Evolutionary conservation across 2,888 invertebrate species (phyloP).

Genomic region (Andrena flavipes): DNA sequence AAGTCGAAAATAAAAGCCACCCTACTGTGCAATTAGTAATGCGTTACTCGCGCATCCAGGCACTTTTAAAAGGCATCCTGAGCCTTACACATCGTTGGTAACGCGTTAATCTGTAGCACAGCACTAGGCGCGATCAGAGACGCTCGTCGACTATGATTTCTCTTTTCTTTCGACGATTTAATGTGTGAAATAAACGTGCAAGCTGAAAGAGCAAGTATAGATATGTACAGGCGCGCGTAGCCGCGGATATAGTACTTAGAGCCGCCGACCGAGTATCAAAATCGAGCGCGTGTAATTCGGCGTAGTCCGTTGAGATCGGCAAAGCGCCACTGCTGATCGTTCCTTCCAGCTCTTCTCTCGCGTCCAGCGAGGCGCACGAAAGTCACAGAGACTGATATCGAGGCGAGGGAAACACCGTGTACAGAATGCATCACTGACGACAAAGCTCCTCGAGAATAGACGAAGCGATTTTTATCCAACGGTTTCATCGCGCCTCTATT

Average conservation of each 20-base stretch:
- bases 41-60: no score
- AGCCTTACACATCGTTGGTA: neutral
- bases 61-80: no score
- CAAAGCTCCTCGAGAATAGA: neutral
- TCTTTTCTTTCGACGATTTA: constrained; percentile 67
- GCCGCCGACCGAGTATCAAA: neutral
- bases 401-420: neutral
- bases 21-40: neutral
- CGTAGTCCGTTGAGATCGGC: no score
- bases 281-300: neutral
- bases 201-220: constrained; percentile 67
- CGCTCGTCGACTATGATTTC: constrained; percentile 17
- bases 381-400: neutral
- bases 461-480: neutral
- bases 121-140: no score
- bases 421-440: neutral
- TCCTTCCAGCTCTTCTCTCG: neutral
- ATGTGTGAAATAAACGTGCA: constrained; percentile 80
- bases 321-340: neutral
- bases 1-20: no score
- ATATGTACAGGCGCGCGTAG: constrained; percentile 70
- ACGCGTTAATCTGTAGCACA: neutral
- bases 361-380: neutral
- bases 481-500: neutral
- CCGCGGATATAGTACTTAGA: neutral